Conservation (phyloP, 2,113 vertebrate genomes). For the Seriola dumerili region DNA sequence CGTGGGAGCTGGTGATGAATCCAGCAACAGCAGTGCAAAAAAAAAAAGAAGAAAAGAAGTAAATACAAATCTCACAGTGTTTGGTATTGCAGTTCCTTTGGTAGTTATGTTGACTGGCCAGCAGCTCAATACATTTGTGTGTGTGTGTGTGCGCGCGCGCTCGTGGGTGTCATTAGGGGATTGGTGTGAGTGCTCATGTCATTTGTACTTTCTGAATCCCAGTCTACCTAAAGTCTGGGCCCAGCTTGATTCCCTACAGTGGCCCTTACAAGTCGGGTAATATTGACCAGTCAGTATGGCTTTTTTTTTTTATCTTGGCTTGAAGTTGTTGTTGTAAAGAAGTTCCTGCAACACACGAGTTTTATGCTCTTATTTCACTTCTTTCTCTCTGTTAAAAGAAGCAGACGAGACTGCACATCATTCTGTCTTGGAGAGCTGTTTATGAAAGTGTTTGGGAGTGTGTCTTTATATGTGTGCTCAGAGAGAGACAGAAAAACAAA, state of each 20-base stretch:
- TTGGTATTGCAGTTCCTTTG: neutral
- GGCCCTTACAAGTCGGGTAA: neutral
- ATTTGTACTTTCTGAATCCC: slow-evolving; percentile 29
- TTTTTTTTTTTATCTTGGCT: neutral
- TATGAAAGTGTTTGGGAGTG: neutral
- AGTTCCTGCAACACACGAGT: neutral
- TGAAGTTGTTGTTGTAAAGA: neutral
- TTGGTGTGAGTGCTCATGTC: neutral
- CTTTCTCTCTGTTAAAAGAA: neutral
- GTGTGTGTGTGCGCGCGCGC: neutral
- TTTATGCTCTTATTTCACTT: neutral
- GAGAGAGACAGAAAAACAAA: neutral
- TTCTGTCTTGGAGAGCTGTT: neutral
- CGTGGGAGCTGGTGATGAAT: neutral
- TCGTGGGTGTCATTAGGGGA: neutral
- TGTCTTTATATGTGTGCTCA: neutral
- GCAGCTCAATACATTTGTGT: neutral
- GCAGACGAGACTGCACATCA: neutral
- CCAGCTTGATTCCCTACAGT: slow-evolving; percentile 20
- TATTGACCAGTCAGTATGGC: slow-evolving; percentile 12
- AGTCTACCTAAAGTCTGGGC: neutral
- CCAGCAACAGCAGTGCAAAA: neutral
- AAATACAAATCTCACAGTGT: neutral
- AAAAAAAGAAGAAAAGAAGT: neutral
- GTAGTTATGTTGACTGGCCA: neutral